Conservation (phyloP, 1,140 invertebrate genomes). For the Drosophila lowei region DNA sequence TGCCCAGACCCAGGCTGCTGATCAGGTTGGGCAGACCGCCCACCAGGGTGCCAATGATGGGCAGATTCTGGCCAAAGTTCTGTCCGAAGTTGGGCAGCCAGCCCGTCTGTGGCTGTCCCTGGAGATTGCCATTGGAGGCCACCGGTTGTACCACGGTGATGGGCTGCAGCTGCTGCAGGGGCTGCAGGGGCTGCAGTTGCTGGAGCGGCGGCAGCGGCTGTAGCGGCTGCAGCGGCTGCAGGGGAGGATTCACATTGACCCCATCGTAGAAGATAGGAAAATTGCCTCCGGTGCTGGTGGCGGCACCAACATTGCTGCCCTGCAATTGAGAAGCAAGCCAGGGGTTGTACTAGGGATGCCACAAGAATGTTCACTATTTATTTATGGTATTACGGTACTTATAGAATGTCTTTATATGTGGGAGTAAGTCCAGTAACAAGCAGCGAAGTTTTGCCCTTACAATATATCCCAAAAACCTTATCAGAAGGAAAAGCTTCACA, state of each 20-base stretch:
- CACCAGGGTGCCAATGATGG: conserved; percentile 61
- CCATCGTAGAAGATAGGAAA: conserved; percentile 62
- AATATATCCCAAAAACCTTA: no score
- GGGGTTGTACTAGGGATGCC: no score
- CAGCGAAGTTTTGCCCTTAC: no score
- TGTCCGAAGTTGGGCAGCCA: conserved; percentile 56
- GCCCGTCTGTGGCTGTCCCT: conserved; percentile 34
- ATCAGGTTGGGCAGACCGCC: conserved; percentile 55
- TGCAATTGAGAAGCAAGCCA: conserved; percentile 7
- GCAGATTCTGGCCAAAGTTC: conserved; percentile 62
- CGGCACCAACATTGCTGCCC: neutral
- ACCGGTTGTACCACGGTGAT: conserved; percentile 52
- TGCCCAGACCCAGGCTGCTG: conserved; percentile 49
- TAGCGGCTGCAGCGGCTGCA: conserved; percentile 6
- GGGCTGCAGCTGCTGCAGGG: conserved; percentile 31
- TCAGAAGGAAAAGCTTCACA: no score
- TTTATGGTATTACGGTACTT: no score
- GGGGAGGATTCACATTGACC: conserved; percentile 29
- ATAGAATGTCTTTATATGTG: no score
- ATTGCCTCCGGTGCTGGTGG: neutral
- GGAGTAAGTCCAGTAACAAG: no score
- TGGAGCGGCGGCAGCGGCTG: conserved; percentile 26
- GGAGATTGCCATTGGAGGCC: conserved; percentile 25
- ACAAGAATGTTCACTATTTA: no score
- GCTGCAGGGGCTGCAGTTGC: conserved; percentile 19